Evolutionary conservation across 2,113 vertebrate species (phyloP).

Genomic region (Dolichallabes microphthalmus): DNA sequence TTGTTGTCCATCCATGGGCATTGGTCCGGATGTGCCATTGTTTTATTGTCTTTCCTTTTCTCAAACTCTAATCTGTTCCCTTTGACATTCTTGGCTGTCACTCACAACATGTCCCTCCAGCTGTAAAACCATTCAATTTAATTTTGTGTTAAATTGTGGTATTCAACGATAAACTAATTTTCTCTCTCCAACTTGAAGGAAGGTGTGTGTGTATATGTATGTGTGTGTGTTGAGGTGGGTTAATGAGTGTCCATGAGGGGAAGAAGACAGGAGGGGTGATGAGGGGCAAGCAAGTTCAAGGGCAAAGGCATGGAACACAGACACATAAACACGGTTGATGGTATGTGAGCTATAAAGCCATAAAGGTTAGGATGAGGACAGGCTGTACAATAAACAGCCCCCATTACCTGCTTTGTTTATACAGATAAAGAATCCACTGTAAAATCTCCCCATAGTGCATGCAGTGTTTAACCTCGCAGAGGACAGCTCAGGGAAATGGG

Average conservation of each 20-base stretch:
- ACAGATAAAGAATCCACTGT: conserved; percentile 78
- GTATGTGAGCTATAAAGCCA: conserved; percentile 79
- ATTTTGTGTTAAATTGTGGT: conserved; percentile 67
- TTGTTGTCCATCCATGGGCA: conserved; percentile 55
- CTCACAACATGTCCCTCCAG: conserved; percentile 56
- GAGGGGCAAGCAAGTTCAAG: conserved; percentile 76
- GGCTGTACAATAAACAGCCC: conserved; percentile 76
- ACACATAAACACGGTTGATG: conserved; percentile 76
- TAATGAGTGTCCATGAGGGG: conserved; percentile 21
- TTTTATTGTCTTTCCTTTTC: conserved; percentile 12
- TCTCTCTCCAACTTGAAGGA: conserved; percentile 9
- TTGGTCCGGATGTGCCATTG: conserved; percentile 58
- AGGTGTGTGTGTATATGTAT: background rate
- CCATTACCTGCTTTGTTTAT: conserved; percentile 78
- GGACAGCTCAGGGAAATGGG: conserved; percentile 34
- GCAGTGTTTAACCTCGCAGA: conserved; percentile 44
- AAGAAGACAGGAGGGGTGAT: conserved; percentile 53
- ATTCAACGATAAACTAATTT: conserved; percentile 59
- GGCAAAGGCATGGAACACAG: conserved; percentile 72
- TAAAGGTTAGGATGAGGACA: conserved; percentile 76
- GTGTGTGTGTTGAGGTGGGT: background rate
- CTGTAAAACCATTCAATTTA: conserved; percentile 48
- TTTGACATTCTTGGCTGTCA: conserved; percentile 4
- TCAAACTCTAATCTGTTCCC: background rate
- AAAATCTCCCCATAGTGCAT: conserved; percentile 59